Evolutionary conservation across 2,888 invertebrate genomes (phyloP), one percentile per base, ranked within the genome.

Genomic region (Thera obeliscata): DNA sequence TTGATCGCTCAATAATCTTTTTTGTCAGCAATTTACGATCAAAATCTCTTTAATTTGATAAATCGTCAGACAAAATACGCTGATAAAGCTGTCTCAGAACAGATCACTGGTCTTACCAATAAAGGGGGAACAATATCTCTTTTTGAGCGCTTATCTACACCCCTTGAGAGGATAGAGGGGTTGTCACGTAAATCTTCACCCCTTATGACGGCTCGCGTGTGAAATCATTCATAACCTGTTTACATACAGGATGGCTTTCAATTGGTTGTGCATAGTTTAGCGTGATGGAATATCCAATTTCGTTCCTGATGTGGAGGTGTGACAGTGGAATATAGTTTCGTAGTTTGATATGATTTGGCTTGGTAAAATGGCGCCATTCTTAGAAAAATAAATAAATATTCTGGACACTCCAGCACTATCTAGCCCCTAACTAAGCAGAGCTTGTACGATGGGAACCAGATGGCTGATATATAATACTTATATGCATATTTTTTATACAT

Each of bases 151-250:
- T 50, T 38, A 61, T 55, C 55, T 61, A 56, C 55, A 48, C 35
- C 55, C 46, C 55, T 48, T 12, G 12, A 52, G 60, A 41, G 41
- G 60, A 35, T 8, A 48, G 11, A 60, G 60, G 54, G 61, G 48
- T 9, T 38, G 54, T 52, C 54, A 55, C 55, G 55, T 56, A 65
- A 49, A 55, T 36, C 55, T 46, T 65, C 66, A 66, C 61, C 61
- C 61, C 60, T 54, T 43, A 62, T 72, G 76, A 78, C 77, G 76
- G 75, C 76, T 76, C 75, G 77, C 75, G 76, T 76, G 78, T 77
- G 75, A 83, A 85, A 85, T 85, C 82, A 82, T 83, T 84, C 83
- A 81, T 75, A 76, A 73, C 79, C 76, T 83, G 81, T 84, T 83
- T 83, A 82, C 75, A 75, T 75, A 75, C 79, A 75, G 76, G 76